Base-by-base conservation (phyloP, 2,797 vertebrate species). In the Propithecus deckenii region DNA sequence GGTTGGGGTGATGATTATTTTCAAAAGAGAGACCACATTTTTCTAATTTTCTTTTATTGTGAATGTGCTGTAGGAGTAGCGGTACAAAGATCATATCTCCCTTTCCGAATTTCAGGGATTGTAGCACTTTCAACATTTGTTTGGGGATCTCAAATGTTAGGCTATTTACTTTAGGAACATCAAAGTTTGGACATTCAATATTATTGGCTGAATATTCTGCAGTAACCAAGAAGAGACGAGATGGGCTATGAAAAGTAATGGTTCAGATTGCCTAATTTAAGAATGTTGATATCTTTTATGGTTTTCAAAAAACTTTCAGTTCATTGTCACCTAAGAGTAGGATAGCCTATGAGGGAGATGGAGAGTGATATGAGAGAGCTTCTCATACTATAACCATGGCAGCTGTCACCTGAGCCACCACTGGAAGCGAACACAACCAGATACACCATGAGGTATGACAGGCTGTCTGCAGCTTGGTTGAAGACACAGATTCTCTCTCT, bases 11-110 rank as follows among this genome's bases (percentile, higher is more conserved):
- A 41, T 13, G 3, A 13, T 50, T 72, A 43, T 13, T 72, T 12
- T 63, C 38, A 57, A 41, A 67, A 55, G 4, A 30, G 30, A 69
- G 14, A 52, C 0, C 13, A 8, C 0, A 2, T 17, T 11, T 11
- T 65, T 20, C 55, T 18, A 20, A 55, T 43, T 57, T 65, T 30
- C n/a, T 72, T 35, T 28, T 32, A 52, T 50, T 69, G 55, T 38
- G 18, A 75, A 17, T 3, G 5, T 78, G 18, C 25, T 55, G 25
- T 30, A 28, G 5, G 14, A 50, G 12, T 22, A 80, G 20, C 10
- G 32, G 6, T n/a, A 17, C 15, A 86, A 89, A 48, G n/a, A 46
- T 25, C 11, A 28, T 7, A 59, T 2, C 61, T 57, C 18, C 38
- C 15, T 79, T 86, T 91, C 63, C 79, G 18, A 92, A 83, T 41